phyloP scores from a whole-genome alignment of 2,888 invertebrate genomes.

The Tinea trinotella region DNA sequence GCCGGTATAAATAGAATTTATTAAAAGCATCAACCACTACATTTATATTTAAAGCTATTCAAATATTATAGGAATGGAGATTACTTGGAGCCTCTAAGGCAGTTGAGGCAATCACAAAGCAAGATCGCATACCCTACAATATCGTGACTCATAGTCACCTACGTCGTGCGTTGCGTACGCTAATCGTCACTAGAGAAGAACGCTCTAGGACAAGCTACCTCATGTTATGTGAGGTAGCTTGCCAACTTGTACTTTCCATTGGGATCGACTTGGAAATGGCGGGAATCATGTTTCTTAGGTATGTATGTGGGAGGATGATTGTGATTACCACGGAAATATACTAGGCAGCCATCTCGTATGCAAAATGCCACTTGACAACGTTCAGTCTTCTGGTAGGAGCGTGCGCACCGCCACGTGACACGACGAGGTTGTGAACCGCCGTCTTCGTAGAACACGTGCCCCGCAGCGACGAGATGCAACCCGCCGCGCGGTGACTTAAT shows the following conservation, averaged over 20 bases:
- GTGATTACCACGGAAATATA: constrained; percentile 60
- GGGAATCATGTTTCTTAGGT: constrained; percentile 57
- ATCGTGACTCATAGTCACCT: too few relatives aligned
- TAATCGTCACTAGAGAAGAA: too few relatives aligned
- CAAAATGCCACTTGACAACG: constrained; percentile 64
- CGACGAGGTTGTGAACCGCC: constrained; percentile 63
- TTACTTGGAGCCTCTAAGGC: too few relatives aligned
- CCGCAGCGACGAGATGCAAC: constrained; percentile 58
- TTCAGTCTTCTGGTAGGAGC: constrained; percentile 65
- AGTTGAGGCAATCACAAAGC: too few relatives aligned
- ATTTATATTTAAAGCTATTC: too few relatives aligned
- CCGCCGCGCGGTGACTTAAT: constrained; percentile 65
- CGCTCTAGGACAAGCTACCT: too few relatives aligned
- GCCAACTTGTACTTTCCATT: constrained; percentile 69
- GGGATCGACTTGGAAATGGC: constrained; percentile 60
- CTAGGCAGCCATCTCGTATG: constrained; percentile 59
- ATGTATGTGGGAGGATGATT: constrained; percentile 63
- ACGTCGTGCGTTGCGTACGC: too few relatives aligned
- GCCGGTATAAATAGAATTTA: too few relatives aligned
- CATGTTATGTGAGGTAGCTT: too few relatives aligned
- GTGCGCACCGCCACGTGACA: constrained; percentile 63
- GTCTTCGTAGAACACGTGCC: constrained; percentile 67
- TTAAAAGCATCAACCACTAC: too few relatives aligned
- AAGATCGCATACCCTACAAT: too few relatives aligned
- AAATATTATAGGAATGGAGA: too few relatives aligned